Percentiles rank a stretch among this genome's conserved stretches.
Conservation (phyloP, 35 echinoderm and acorn worm genomes). For the Holothuria glaberrima region DNA sequence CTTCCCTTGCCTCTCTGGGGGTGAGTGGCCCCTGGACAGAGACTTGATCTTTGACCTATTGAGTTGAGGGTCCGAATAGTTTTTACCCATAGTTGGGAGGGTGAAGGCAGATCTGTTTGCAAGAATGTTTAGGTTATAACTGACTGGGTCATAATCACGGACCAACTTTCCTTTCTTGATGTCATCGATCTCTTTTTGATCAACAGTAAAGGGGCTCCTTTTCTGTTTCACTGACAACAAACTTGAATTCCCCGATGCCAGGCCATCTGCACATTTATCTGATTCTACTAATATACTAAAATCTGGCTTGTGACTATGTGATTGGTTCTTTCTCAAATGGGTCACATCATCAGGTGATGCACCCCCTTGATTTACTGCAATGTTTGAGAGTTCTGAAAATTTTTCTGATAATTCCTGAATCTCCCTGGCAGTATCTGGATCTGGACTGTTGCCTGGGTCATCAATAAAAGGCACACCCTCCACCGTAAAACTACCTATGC, state of each 20-base stretch:
- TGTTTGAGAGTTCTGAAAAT: slow-evolving; percentile 45
- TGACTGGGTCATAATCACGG: slow-evolving; percentile 35
- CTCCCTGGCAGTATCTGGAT: slow-evolving; percentile 9
- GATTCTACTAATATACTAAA: background rate
- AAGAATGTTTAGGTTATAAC: slow-evolving; percentile 50
- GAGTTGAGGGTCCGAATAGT: slow-evolving; percentile 12
- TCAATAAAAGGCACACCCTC: slow-evolving; percentile 55
- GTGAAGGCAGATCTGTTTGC: slow-evolving; percentile 20
- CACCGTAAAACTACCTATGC: slow-evolving; percentile 44
- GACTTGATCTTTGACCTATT: slow-evolving; percentile 42
- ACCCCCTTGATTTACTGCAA: background rate
- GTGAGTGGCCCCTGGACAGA: slow-evolving; percentile 26
- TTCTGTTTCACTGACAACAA: background rate
- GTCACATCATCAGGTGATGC: background rate
- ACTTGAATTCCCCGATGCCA: background rate
- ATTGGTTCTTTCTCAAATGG: too few species aligned
- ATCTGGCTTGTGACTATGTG: too few species aligned
- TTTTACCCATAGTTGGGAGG: slow-evolving; percentile 6
- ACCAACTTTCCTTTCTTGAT: slow-evolving; percentile 48
- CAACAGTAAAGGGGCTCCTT: background rate
- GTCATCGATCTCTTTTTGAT: slow-evolving; percentile 42
- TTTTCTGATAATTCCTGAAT: slow-evolving; percentile 53
- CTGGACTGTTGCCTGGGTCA: background rate
- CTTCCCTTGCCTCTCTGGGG: slow-evolving; percentile 18
- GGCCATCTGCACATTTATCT: background rate